Evolutionary conservation across 2,113 vertebrate species (phyloP), one percentile per base, ranked within the genome.

Genomic region (Mustela nigripes): DNA sequence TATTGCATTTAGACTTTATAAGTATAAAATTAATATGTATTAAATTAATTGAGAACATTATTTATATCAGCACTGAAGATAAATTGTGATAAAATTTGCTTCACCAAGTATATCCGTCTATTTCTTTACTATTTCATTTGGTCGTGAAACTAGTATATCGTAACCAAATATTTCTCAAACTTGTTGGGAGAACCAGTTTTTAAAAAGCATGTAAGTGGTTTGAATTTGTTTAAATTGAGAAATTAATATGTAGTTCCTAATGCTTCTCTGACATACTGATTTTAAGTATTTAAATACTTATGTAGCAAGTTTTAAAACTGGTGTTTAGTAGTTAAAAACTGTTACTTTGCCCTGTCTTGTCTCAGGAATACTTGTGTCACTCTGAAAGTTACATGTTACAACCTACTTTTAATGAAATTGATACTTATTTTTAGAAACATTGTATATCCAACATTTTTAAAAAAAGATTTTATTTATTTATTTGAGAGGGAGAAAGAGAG

Each of bases 11-110:
- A 73, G 89, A 93, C 50, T 91, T 93, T 76, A 92, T 62, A 62
- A 11, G 26, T 62, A 26, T 26, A 62, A 62, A 62, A 26, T 26
- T 91, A 7, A 1, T 94, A 21, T 50, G 93, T 97, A 65, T 85
- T 95, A 96, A 97, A 94, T 94, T 96, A 95, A 93, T 84, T 96
- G 81, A 65, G 58, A 60, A 11, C 89, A 79, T 79, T 96, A 56
- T 56, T 96, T 88, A 69, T 86, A 93, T 91, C 42, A 86, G 11
- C 45, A 86, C 28, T 24, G 88, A 93, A 91, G 33, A 63, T 89
- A 84, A 89, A 94, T 88, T 10, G 3, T 65, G 39, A 82, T 95
- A 93, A 96, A 91, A 91, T 92, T 92, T 97, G 67, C 22, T 65
- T 96, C 71, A 83, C 26, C 15, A 56, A 36, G 48, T 83, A 65